Evolutionary conservation across 1,140 invertebrate species (phyloP).

Genomic region (Lysiphlebus fabarum): DNA sequence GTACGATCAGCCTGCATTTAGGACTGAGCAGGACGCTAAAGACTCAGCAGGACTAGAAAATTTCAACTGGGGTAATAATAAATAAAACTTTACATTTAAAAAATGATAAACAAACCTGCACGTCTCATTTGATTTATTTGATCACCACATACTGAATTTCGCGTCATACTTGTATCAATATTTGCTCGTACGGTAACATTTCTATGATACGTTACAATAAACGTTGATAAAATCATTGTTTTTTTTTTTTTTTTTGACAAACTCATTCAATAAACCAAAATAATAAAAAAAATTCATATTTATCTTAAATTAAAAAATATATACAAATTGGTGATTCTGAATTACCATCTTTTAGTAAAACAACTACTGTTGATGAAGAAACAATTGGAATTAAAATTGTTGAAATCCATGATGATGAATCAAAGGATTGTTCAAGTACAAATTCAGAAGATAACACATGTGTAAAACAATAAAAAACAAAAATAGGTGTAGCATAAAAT

Average conservation of each 20-base stretch:
- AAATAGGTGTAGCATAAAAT: too few species aligned
- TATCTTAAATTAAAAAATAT: too few species aligned
- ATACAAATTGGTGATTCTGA: too few species aligned
- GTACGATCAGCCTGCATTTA: too few species aligned
- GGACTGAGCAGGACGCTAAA: too few species aligned
- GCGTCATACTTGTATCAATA: slow-evolving; percentile 62
- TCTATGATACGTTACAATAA: slow-evolving; percentile 62
- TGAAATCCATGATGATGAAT: not conserved
- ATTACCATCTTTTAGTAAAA: too few species aligned
- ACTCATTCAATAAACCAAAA: slow-evolving; percentile 54
- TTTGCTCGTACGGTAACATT: slow-evolving; percentile 65
- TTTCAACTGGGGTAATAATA: too few species aligned
- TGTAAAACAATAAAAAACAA: slow-evolving; percentile 29
- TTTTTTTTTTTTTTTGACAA: slow-evolving; percentile 55
- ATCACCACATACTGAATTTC: slow-evolving; percentile 48
- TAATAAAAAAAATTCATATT: too few species aligned
- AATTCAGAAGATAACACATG: not conserved
- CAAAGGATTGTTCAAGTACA: not conserved
- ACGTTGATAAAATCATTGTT: slow-evolving; percentile 69
- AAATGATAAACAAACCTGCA: slow-evolving; percentile 54
- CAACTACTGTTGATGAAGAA: too few species aligned
- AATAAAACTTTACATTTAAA: slow-evolving; percentile 9
- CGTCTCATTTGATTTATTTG: slow-evolving; percentile 59
- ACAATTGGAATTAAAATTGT: too few species aligned
- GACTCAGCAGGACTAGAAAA: too few species aligned